Evolutionary conservation across 1,140 invertebrate genomes (phyloP), one percentile per base, ranked within the genome.

Genomic region (Eurosta solidaginis): DNA sequence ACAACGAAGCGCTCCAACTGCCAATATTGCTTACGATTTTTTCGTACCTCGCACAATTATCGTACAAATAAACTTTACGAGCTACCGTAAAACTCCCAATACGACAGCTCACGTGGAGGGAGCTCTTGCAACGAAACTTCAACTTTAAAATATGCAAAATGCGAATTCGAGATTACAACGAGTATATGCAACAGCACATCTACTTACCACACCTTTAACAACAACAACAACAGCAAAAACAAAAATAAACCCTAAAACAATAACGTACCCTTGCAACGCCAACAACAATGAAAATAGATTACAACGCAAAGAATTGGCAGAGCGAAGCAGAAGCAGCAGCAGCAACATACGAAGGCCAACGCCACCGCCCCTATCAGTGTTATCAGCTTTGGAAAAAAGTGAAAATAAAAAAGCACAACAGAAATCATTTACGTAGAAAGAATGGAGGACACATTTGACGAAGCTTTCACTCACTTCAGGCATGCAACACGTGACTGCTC

Each of bases 131-230:
- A 7, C 17, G 40, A 68, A 54, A 54, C 52, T 20, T 27, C 52
- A 54, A 54, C 52, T 14, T 47, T 3, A 12, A 47, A 47, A 47
- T 14, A 47, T 17, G n/a, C 14, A 40, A 22, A 29, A 68, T 1
- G 9, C 59, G 20, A 14, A n/a, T n/a, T 0, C 3, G 22, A 6
- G n/a, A 25, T 29, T 4, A 59, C 52, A 59, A n/a, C 20, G 12
- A 40, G 33, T 68, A n/a, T 40, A 68, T 68, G 59, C 33, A 68
- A 68, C 27, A 68, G 40, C 59, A 68, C 59, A 68, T 33, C 59
- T 33, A 68, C 59, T 68, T 68, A 68, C 59, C 59, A 68, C 59
- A 68, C 59, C 59, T 68, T 68, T 40, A 68, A 68, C 59, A 68
- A 68, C 59, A 68, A 68, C 14, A 68, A 68, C 17, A 59, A 40